phyloP scores from a whole-genome alignment of 2,888 invertebrate species.

The Plagiodera versicolora region DNA sequence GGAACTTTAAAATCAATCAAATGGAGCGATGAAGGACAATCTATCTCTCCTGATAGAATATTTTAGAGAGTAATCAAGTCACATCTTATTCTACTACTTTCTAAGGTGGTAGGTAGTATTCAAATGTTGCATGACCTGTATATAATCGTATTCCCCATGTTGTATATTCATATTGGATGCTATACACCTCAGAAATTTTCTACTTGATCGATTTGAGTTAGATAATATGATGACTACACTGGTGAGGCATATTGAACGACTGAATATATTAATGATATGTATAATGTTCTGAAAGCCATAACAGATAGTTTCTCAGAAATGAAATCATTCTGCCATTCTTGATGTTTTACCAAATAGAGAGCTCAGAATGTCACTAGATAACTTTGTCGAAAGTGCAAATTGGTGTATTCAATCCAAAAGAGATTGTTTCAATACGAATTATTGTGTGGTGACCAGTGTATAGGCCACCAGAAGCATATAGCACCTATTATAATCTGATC shows the following conservation, averaged over 20 bases:
- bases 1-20: constrained; percentile 7
- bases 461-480: no score
- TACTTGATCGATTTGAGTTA: background rate
- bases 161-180: background rate
- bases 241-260: background rate
- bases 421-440: no score
- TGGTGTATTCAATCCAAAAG: no score
- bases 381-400: no score
- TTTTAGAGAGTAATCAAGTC: constrained; percentile 5
- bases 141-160: background rate
- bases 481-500: no score
- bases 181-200: background rate
- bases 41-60: no score
- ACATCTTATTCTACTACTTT: constrained; percentile 6
- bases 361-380: no score
- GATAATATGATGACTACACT: constrained; percentile 1
- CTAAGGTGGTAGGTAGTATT: background rate
- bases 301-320: background rate
- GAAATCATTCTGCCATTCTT: no score
- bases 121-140: no score
- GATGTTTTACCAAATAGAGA: no score
- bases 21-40: constrained; percentile 1
- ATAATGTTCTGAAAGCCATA: constrained; percentile 1
- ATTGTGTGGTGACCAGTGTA: no score
- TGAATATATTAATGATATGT: no score